Base-by-base conservation (phyloP, 2,113 vertebrate genomes). In the Chloropsis hardwickii region DNA sequence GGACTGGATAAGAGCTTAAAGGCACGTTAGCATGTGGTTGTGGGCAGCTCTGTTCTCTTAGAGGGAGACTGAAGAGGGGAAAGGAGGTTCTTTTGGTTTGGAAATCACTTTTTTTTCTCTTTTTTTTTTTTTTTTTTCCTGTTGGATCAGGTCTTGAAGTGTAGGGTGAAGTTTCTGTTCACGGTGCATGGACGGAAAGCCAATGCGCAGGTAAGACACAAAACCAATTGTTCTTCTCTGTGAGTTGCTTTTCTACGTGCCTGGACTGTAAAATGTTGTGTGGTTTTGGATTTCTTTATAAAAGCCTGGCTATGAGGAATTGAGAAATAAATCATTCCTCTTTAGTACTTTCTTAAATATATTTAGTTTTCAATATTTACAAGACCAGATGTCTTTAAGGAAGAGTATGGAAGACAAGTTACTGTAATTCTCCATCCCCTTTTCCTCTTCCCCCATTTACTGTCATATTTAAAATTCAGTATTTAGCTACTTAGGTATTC, bases 121-220 rank as follows among this genome's bases (percentile, higher is more conserved):
- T 37, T 40, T 14, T 40, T 14, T n/a, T 9, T 84, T 64, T 60
- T 20, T 82, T 67, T 58, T 92, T 62, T 87, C 0, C 71, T 94
- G 81, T 81, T 86, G 91, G 76, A 86, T 95, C 84, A 95, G 97
- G 86, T 81, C 74, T 92, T 97, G 95, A 97, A 97, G 86, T 39
- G 77, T 97, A 97, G 94, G 78, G 89, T 97, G 97, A 96, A 98
- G 96, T 92, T 98, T 98, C 97, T 97, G 98, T 98, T 98, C 98
- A 97, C 98, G 95, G 98, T 99, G 99, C 98, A 99, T 99, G 99
- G 99, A 99, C 98, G 98, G 98, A 98, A 99, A 99, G 97, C 99
- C 98, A 99, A 99, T 99, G 99, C 99, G 99, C 98, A 99, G 99
- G 99, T 99, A 98, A 94, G 98, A 47, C 19, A 91, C 76, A 77